Evolutionary conservation across 1,140 invertebrate species (phyloP).

Genomic region (Drosophila miranda): DNA sequence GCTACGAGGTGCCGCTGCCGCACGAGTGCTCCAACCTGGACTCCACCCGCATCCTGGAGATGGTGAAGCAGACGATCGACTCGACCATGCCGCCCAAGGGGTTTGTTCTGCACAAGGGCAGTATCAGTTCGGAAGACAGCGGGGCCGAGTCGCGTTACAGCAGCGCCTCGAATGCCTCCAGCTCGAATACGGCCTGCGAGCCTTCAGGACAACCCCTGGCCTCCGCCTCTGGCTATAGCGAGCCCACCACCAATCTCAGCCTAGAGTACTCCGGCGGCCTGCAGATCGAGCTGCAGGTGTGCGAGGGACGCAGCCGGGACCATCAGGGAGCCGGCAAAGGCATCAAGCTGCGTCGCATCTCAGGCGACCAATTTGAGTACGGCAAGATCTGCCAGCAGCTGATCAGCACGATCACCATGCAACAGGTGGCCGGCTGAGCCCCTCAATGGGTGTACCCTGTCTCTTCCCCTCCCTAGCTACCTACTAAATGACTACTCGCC

Average conservation of each 20-base stretch:
- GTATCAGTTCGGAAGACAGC: conserved; percentile 65
- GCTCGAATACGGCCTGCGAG: conserved; percentile 48
- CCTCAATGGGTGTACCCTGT: not conserved
- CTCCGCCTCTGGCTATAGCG: conserved; percentile 24
- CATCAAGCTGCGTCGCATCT: conserved; percentile 94
- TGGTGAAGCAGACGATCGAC: conserved; percentile 92
- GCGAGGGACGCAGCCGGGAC: conserved; percentile 88
- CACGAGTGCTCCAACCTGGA: conserved; percentile 90
- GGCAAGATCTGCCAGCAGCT: conserved; percentile 95
- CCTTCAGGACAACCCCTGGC: conserved; percentile 4
- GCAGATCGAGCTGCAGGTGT: conserved; percentile 93
- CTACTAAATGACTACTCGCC: conserved; percentile 55
- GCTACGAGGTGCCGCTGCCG: conserved; percentile 89
- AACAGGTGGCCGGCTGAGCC: conserved; percentile 73
- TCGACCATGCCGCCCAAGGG: conserved; percentile 90
- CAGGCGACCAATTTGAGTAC: conserved; percentile 95
- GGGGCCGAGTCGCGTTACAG: conserved; percentile 63
- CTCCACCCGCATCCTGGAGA: conserved; percentile 90
- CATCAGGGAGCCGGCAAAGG: conserved; percentile 86
- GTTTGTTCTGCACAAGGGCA: conserved; percentile 84
- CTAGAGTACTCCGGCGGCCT: conserved; percentile 93
- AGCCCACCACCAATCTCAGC: conserved; percentile 84
- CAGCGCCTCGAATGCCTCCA: conserved; percentile 65
- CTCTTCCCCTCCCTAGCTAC: conserved; percentile 5
- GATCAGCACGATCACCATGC: conserved; percentile 93